Evolutionary conservation across 92 coral and sea anemone species (phyloP), one percentile per base, ranked within the genome.

Genomic region (Metridium senile): DNA sequence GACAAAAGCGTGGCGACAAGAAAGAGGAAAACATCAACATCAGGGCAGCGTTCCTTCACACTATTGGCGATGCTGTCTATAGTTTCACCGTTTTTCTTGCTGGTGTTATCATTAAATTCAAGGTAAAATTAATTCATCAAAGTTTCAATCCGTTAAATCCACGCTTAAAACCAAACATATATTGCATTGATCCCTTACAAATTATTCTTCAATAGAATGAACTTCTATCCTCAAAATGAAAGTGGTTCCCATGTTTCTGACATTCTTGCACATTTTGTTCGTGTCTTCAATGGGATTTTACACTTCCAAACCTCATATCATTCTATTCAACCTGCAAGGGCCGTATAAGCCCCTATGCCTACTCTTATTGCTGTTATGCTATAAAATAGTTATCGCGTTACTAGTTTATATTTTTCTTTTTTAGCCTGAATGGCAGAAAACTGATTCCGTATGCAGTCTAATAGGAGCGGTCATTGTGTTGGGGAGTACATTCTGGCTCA

Each of bases 41-140:
- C 11, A 82, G 74, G 51, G 97, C 97, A 1, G 97, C 97, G 28
- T 78, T 91, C 52, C 84, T 88, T 33, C 97, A 91, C 76, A 91
- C 97, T 3, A 71, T 85, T 19, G 97, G 97, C 20, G 97, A 91
- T 80, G 84, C 90, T 65, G 66, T 88, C 21, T 92, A 91, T 58
- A 84, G 93, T 34, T 70, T 91, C 2, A 93, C 86, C 1, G 93
- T 91, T 13, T 88, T 91, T 19, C 58, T 91, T 6, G 97, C 93
- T 56, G 90, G 94, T 9, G 67, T 68, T 31, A 80, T 88, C 56
- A 91, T 91, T 10, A 91, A 88, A 80, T 70, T 91, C 25, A 91
- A 91, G 74, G 97, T 91, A 62, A 74, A 26, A 19, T 26, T 51
- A 16, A 8, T 25, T 26, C 19, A 22, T 17, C 22, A 28, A 25